Conservation (phyloP, 2,888 invertebrate species). For the Pyrochroa serraticornis region DNA sequence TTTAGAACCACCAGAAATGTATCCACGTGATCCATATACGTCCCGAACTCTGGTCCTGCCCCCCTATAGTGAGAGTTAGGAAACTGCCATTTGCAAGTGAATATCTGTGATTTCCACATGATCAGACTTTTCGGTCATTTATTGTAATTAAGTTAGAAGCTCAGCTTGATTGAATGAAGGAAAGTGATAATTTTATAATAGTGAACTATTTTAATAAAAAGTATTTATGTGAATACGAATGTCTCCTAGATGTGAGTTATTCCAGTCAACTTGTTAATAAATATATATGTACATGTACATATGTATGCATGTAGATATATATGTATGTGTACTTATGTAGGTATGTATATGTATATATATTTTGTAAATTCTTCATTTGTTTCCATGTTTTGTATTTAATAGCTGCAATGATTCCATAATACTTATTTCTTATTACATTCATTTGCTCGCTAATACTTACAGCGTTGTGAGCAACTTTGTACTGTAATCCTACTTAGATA, state of each 20-base stretch:
- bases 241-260: slow-evolving; percentile 55
- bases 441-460: slow-evolving; percentile 3
- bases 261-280: slow-evolving; percentile 50
- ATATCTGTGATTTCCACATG: slow-evolving; percentile 60
- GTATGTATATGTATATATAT: slow-evolving; percentile 1
- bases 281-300: slow-evolving; percentile 1
- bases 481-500: slow-evolving; percentile 9
- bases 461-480: background rate
- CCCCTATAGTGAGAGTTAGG: slow-evolving; percentile 68
- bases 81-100: slow-evolving; percentile 59
- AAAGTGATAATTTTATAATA: slow-evolving; percentile 59
- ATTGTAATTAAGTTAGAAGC: slow-evolving; percentile 50
- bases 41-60: slow-evolving; percentile 64
- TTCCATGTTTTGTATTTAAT: slow-evolving; percentile 2
- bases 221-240: slow-evolving; percentile 53
- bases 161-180: slow-evolving; percentile 56
- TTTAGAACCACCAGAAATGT: slow-evolving; percentile 71
- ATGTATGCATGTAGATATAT: no score
- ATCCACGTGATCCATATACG: slow-evolving; percentile 58
- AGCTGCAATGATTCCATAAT: slow-evolving; percentile 6
- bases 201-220: slow-evolving; percentile 56
- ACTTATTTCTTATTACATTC: background rate
- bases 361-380: slow-evolving; percentile 5
- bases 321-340: background rate
- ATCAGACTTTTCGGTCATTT: slow-evolving; percentile 55